These are phyloP conservation scores for Steinernema feltiae DNA, from an alignment of 1,140 invertebrate genomes.

Conservation along the genomic window DNA sequence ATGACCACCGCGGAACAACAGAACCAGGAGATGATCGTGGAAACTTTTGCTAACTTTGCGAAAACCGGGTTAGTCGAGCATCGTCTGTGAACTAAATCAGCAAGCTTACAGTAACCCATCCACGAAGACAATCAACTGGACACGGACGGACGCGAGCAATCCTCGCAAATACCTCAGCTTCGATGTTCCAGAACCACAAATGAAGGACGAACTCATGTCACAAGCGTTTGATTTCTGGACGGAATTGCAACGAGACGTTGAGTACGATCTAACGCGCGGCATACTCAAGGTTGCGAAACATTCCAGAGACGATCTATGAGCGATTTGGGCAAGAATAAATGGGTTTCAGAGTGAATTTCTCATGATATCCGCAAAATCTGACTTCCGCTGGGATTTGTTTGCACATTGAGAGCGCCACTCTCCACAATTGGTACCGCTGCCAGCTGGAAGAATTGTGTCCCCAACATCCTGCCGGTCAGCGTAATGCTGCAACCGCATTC, in stretches of 20 bases:
- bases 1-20: neutral
- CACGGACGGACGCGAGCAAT: neutral
- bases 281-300: too few species aligned
- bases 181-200: neutral
- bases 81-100: neutral
- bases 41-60: conserved; percentile 9
- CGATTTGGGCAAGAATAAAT: too few species aligned
- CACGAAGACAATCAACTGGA: neutral
- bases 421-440: too few species aligned
- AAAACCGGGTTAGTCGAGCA: neutral
- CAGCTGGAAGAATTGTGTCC: too few species aligned
- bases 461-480: too few species aligned
- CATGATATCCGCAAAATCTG: too few species aligned
- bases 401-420: too few species aligned
- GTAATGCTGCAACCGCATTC: too few species aligned
- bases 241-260: neutral
- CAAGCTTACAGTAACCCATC: neutral
- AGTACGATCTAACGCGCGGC: too few species aligned
- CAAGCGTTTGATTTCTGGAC: neutral
- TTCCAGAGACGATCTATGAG: conserved; percentile 72
- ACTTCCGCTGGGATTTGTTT: too few species aligned
- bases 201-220: neutral
- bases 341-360: too few species aligned
- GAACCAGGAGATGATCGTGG: neutral
- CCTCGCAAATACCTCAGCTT: neutral